A percentile compares a stretch with the other conserved stretches of the same genome.
Evolutionary conservation across 2,113 vertebrate species (phyloP).

Genomic region (Serilophus lunatus): DNA sequence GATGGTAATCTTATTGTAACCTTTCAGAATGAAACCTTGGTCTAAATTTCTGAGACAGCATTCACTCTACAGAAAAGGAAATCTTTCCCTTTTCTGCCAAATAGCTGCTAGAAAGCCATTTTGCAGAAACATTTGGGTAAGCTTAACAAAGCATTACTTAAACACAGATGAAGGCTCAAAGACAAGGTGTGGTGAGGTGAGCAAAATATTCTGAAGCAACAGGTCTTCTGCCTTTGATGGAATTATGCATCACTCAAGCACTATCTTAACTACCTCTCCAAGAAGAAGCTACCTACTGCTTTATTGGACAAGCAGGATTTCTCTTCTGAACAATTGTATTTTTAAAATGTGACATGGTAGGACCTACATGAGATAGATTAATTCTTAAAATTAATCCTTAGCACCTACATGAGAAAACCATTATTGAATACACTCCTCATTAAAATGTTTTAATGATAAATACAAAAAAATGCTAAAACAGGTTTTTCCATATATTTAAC

Average conservation of each 20-base stretch:
- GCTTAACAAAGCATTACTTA: neutral
- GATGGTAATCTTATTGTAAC: neutral
- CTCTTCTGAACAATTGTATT: neutral
- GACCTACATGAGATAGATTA: neutral
- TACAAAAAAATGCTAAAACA: neutral
- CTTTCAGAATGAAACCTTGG: neutral
- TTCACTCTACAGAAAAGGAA: neutral
- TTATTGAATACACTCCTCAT: neutral
- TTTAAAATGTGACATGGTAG: neutral
- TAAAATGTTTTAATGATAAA: neutral
- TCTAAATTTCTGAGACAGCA: neutral
- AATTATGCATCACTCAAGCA: neutral
- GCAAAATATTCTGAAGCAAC: neutral
- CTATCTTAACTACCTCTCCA: neutral
- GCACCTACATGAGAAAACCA: neutral
- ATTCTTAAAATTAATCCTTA: neutral
- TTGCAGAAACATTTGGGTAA: neutral
- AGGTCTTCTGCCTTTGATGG: neutral
- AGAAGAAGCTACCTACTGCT: neutral
- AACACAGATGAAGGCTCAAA: neutral
- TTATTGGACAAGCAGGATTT: neutral
- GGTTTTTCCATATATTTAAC: neutral
- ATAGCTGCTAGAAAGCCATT: neutral
- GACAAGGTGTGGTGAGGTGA: rapidly evolving
- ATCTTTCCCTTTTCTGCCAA: neutral